A percentile compares a stretch with the other conserved stretches of the same genome.
Evolutionary conservation across 2,888 invertebrate genomes (phyloP).

Genomic region (Drosophila macrospina): DNA sequence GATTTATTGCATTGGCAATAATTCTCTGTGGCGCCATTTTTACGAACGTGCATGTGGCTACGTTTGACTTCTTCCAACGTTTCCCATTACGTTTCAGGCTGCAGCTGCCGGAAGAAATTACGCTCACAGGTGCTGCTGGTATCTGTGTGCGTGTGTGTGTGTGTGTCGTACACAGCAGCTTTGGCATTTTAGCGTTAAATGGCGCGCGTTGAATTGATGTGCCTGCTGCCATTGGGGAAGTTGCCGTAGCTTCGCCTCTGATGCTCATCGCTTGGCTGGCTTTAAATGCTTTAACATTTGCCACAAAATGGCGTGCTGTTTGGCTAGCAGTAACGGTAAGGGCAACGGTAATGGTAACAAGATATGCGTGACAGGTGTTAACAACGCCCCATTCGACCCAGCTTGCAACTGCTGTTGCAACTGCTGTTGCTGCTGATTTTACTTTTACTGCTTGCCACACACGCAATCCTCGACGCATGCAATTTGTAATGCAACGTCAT

Average conservation of each 20-base stretch:
- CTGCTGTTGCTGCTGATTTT: neutral
- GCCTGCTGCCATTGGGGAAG: constrained; percentile 33
- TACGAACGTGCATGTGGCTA: constrained; percentile 73
- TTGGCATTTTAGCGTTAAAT: constrained; percentile 80
- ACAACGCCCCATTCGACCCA: constrained; percentile 33
- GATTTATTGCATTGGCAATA: constrained; percentile 83
- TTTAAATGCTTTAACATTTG: constrained; percentile 62
- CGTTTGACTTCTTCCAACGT: constrained; percentile 58
- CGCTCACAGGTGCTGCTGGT: constrained; percentile 60
- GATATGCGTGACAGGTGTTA: constrained; percentile 70
- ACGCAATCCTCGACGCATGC: constrained; percentile 34
- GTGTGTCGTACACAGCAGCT: constrained; percentile 46
- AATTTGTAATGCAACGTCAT: constrained; percentile 47
- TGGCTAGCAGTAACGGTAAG: constrained; percentile 16
- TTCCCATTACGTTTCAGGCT: constrained; percentile 51
- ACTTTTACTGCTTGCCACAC: constrained; percentile 19
- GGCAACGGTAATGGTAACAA: constrained; percentile 42
- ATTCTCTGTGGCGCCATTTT: constrained; percentile 80
- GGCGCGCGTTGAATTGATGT: constrained; percentile 77
- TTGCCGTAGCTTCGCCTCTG: neutral
- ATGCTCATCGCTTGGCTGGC: constrained; percentile 19
- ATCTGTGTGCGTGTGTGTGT: constrained; percentile 3
- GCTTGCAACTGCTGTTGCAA: constrained; percentile 20
- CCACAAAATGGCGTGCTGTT: constrained; percentile 47
- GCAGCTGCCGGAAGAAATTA: constrained; percentile 70